phyloP scores from a whole-genome alignment of 2,797 vertebrate species.

The Brachyalestes nurse region DNA sequence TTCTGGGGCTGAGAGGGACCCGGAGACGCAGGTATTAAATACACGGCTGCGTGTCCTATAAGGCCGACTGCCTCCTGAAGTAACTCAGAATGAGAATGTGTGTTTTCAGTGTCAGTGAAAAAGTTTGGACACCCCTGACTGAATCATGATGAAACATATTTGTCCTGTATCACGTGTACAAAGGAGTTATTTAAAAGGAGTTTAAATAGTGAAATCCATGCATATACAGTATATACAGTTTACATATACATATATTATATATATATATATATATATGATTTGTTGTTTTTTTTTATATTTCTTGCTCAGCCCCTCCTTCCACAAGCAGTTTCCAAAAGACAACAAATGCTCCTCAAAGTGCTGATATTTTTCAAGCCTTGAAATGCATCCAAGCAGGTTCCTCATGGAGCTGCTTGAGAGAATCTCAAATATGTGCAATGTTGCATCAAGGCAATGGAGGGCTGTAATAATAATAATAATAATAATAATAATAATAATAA shows the following conservation, averaged over 20 bases:
- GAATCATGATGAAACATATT: too few species aligned
- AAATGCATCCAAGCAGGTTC: background rate
- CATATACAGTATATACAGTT: too few species aligned
- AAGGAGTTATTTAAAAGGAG: too few species aligned
- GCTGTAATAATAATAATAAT: too few species aligned
- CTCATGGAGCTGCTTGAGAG: background rate
- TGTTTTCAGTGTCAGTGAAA: background rate
- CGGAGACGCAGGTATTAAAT: background rate
- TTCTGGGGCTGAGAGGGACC: background rate
- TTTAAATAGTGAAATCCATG: too few species aligned
- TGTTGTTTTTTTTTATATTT: too few species aligned
- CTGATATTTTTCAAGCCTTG: background rate
- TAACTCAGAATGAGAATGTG: background rate
- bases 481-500: too few species aligned
- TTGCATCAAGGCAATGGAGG: background rate
- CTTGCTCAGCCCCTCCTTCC: background rate
- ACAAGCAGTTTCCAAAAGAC: background rate
- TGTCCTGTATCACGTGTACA: too few species aligned
- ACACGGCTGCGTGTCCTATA: background rate
- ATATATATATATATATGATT: too few species aligned
- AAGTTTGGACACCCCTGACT: background rate
- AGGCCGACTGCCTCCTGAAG: constrained; percentile 5
- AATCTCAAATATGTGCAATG: background rate
- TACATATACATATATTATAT: too few species aligned
- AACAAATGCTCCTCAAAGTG: background rate